These are phyloP conservation scores for Phaethon lepturus DNA, from an alignment of 2,113 vertebrate genomes.

Conservation along the genomic window DNA sequence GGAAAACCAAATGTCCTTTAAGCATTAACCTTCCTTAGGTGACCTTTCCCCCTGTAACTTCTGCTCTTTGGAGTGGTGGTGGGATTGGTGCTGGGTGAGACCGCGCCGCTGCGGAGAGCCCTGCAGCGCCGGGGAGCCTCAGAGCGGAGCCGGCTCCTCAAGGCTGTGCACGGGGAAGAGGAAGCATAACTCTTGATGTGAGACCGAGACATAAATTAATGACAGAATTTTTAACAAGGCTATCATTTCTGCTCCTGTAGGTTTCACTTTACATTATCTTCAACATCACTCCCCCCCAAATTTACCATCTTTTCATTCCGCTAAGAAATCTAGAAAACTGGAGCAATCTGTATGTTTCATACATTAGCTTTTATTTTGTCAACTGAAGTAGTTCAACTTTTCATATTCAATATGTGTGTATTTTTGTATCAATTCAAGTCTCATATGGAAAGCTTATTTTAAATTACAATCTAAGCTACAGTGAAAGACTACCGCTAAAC, in stretches of 20 bases:
- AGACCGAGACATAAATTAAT: not conserved
- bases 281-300: not conserved
- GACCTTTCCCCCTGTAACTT: rapidly evolving
- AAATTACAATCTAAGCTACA: not conserved
- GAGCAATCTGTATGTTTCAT: not conserved
- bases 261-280: not conserved
- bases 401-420: not conserved
- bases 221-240: not conserved
- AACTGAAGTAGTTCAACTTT: not conserved
- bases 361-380: not conserved
- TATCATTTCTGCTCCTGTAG: not conserved
- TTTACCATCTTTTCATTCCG: not conserved
- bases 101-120: rapidly evolving
- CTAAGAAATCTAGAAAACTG: not conserved
- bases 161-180: rapidly evolving
- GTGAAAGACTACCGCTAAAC: not conserved
- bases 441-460: not conserved
- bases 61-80: not conserved
- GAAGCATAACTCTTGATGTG: not conserved
- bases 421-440: not conserved
- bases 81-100: not conserved
- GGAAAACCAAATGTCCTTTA: not conserved
- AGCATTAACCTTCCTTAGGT: not conserved
- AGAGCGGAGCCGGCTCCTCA: not conserved
- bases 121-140: not conserved